Evolutionary conservation across 2,797 vertebrate genomes (phyloP), one percentile per base, ranked within the genome.

Genomic region (Diglossa cyanea): DNA sequence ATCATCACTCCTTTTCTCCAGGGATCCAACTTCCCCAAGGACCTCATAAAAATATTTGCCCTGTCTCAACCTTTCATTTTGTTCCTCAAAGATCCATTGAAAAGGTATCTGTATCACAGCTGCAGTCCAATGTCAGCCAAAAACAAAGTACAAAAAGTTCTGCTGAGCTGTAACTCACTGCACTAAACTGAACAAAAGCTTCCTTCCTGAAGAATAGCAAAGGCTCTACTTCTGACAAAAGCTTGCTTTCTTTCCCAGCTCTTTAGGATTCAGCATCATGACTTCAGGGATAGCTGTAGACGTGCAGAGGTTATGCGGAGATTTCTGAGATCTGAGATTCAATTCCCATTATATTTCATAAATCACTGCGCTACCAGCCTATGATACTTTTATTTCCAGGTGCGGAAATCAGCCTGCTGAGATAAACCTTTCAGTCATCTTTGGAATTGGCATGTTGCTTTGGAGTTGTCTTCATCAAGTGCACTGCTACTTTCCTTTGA

Each of bases 111-210:
- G 82, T 93, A 94, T 92, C 95, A 93, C 92, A 95, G 91, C 90
- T 95, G 93, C 89, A 95, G 92, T 92, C 86, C 83, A 94, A 62
- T 83, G 92, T 95, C 95, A 96, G 95, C 93, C 95, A 97, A 94
- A 95, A 94, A 86, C 93, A 94, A 82, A 44, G 79, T 80, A 97
- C 94, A 95, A 86, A 93, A 95, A 96, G 92, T 95, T 96, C 92
- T 95, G 92, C 94, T 95, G 93, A 95, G 93, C 88, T 85, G 93
- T 76, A 93, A 94, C 86, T 94, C 87, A 91, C 82, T 93, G 95
- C 94, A 90, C 91, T 91, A 78, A 90, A 79, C 76, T 86, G 89
- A 97, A 96, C 91, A 96, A 96, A 97, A 94, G 95, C 93, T 84
- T 92, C 60, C 53, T 94, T 96, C 94, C 89, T 84, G 73, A 94